Percentiles rank a stretch among this genome's conserved stretches.
phyloP scores from a whole-genome alignment of 64 coral and sea anemone genomes.

The Porites australiensis region DNA sequence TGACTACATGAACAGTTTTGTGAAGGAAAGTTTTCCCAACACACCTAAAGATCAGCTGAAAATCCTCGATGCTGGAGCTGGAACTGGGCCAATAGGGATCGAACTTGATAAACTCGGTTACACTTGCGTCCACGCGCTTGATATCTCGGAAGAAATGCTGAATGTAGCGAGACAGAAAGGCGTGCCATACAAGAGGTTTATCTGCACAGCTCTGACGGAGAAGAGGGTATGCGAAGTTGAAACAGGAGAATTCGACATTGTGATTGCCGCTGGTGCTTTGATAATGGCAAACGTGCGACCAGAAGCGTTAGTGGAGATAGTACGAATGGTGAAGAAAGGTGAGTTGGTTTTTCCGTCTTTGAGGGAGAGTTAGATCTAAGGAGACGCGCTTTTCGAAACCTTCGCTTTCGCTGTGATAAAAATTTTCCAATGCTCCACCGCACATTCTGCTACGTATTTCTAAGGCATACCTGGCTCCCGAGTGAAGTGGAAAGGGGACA shows the following conservation, averaged over 20 bases:
- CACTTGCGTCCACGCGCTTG: conserved; percentile 30
- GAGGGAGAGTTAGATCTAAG: too few relatives aligned
- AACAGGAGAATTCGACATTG: conserved; percentile 30
- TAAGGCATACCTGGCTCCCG: too few relatives aligned
- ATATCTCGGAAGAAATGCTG: conserved; percentile 32
- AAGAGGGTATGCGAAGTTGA: neutral
- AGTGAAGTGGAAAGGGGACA: too few relatives aligned
- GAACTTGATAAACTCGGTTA: conserved; percentile 44
- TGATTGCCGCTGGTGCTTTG: conserved; percentile 21
- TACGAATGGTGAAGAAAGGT: conserved; percentile 54
- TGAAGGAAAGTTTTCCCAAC: neutral
- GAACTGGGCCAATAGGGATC: conserved; percentile 19
- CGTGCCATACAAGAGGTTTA: conserved; percentile 35
- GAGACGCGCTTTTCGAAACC: too few relatives aligned
- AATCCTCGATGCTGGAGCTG: conserved; percentile 60
- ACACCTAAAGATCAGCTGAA: neutral
- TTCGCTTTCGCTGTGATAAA: too few relatives aligned
- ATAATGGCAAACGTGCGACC: conserved; percentile 24
- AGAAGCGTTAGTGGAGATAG: conserved; percentile 23
- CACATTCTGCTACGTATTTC: too few relatives aligned
- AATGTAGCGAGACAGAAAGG: conserved; percentile 28
- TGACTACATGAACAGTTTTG: neutral
- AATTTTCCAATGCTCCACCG: too few relatives aligned
- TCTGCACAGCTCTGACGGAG: conserved; percentile 28
- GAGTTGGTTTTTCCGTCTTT: neutral